Percentiles rank a stretch among this genome's conserved stretches.
Conservation (phyloP, 2,113 vertebrate genomes). For the Phycodurus eques region DNA sequence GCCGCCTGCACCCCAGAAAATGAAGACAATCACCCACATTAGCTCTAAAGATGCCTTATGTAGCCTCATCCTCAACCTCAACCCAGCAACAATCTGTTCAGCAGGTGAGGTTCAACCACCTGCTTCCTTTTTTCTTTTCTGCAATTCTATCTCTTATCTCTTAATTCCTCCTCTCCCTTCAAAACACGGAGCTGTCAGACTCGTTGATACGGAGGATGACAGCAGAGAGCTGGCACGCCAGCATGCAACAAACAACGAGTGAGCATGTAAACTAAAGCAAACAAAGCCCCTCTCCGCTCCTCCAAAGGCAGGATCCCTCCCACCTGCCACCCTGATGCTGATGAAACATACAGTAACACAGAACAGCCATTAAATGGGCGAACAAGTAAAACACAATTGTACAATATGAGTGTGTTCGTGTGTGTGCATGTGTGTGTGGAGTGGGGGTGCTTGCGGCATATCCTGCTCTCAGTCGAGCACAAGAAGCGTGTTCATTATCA, state of each 20-base stretch:
- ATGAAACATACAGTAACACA: conserved; percentile 75
- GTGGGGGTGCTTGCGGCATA: conserved; percentile 52
- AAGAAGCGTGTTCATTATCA: conserved; percentile 65
- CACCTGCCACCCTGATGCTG: conserved; percentile 69
- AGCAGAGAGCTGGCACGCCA: conserved; percentile 63
- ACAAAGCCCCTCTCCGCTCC: conserved; percentile 68
- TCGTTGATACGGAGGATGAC: conserved; percentile 61
- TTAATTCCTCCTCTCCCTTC: conserved; percentile 55
- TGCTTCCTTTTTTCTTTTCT: conserved; percentile 29
- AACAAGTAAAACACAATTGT: conserved; percentile 44
- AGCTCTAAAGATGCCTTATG: conserved; percentile 48
- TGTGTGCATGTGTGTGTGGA: conserved; percentile 16
- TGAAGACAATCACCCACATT: conserved; percentile 60
- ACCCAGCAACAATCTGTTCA: conserved; percentile 46
- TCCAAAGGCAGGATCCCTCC: conserved; percentile 69
- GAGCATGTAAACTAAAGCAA: conserved; percentile 76
- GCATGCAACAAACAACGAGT: conserved; percentile 71
- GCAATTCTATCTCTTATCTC: conserved; percentile 46
- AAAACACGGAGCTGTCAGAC: conserved; percentile 71
- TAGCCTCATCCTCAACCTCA: conserved; percentile 43
- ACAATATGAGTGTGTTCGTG: conserved; percentile 39
- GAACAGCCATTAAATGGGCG: conserved; percentile 66
- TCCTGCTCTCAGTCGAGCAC: conserved; percentile 38
- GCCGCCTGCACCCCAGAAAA: conserved; percentile 48
- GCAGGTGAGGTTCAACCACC: conserved; percentile 54